Percentiles rank a stretch among this genome's conserved stretches.
phyloP scores from a whole-genome alignment of 2,113 vertebrate genomes.

The Tachycineta bicolor region DNA sequence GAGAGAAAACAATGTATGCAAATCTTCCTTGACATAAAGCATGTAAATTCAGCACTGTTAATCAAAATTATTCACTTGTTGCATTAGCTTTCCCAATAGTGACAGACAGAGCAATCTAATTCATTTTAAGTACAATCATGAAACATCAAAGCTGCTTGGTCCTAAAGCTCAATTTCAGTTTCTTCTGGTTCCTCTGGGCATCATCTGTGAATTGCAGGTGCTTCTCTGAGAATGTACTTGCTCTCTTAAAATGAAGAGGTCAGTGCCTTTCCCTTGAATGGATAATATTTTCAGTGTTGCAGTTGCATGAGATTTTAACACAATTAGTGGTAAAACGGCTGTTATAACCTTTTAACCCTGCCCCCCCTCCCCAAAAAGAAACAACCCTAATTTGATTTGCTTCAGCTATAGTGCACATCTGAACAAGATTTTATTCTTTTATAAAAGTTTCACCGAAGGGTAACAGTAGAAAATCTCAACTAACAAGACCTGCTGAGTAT shows the following conservation, averaged over 20 bases:
- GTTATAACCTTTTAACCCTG: background rate
- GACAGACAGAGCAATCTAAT: background rate
- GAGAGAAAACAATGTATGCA: background rate
- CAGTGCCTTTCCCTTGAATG: background rate
- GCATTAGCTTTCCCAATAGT: background rate
- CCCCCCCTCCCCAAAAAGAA: too few species aligned
- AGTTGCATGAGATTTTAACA: background rate
- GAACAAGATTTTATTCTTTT: background rate
- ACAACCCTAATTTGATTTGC: background rate
- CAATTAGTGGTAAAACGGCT: background rate
- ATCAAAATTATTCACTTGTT: background rate
- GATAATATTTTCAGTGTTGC: background rate
- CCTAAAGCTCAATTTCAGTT: background rate
- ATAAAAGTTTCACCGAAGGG: background rate
- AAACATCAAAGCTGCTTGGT: background rate
- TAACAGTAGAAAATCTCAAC: background rate
- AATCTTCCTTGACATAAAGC: background rate
- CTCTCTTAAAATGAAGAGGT: background rate
- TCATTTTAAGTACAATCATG: background rate
- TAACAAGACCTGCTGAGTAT: background rate
- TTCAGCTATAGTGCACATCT: background rate
- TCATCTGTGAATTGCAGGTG: background rate
- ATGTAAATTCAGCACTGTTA: conserved; percentile 14
- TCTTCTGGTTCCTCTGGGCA: background rate
- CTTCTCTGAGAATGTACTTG: background rate